Percentiles rank a stretch among this genome's conserved stretches.
phyloP scores from a whole-genome alignment of 2,113 vertebrate species.

The Verasper variegatus region DNA sequence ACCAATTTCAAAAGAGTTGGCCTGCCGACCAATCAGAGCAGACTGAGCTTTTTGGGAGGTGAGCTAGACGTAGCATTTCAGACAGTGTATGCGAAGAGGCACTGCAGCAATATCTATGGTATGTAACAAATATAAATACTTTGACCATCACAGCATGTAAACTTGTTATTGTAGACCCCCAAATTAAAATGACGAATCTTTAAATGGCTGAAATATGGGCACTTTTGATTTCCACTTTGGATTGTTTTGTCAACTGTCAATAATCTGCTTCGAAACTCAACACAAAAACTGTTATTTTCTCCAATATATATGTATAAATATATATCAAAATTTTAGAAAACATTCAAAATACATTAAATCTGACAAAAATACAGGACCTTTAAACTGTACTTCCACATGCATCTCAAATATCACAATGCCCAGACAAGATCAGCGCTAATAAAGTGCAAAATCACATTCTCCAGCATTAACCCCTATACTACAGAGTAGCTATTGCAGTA shows the following conservation, averaged over 20 bases:
- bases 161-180: background rate
- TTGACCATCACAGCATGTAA: background rate
- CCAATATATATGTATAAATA: slow-evolving; percentile 7
- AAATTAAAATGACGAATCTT: background rate
- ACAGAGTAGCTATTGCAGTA: slow-evolving; percentile 35
- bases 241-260: slow-evolving; percentile 16
- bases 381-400: slow-evolving; percentile 57
- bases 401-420: slow-evolving; percentile 55
- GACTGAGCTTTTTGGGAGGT: background rate
- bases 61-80: background rate
- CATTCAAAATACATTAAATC: slow-evolving; percentile 52
- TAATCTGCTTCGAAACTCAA: background rate
- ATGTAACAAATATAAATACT: background rate
- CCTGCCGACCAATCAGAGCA: background rate
- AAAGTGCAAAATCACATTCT: slow-evolving; percentile 66
- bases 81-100: background rate
- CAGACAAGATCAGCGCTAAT: slow-evolving; percentile 34
- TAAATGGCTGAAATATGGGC: background rate
- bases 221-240: background rate
- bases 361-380: slow-evolving; percentile 49
- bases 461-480: slow-evolving; percentile 38
- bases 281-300: background rate
- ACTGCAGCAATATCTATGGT: background rate
- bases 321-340: slow-evolving; percentile 55
- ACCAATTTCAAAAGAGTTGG: background rate